Percentiles rank a stretch among this genome's conserved stretches.
Conservation (phyloP, 2,888 invertebrate species). For the Agrochola lota region DNA sequence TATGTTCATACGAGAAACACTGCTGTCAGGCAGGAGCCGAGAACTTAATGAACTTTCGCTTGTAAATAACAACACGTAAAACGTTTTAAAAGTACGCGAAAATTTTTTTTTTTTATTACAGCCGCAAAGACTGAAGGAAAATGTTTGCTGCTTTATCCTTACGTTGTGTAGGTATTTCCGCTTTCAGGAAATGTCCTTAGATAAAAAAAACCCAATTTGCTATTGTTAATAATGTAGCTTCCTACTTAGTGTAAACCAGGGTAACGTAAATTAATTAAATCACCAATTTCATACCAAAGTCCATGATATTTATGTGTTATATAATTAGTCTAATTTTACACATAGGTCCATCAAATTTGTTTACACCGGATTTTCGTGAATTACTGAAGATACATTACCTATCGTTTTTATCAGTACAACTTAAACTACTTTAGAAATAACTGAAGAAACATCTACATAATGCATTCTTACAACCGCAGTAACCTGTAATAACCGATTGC, state of each 20-base stretch:
- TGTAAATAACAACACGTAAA: conserved; percentile 69
- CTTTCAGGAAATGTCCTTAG: neutral
- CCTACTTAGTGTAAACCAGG: neutral
- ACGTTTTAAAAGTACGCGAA: conserved; percentile 63
- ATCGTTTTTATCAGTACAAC: neutral
- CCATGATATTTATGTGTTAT: no score
- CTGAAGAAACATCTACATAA: neutral
- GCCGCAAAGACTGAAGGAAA: no score
- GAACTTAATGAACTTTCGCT: conserved; percentile 75
- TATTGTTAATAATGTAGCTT: neutral
- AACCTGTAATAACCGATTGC: neutral
- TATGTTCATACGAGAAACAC: conserved; percentile 74
- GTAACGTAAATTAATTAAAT: neutral
- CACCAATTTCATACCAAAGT: neutral
- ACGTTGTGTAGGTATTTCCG: neutral
- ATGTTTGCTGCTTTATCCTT: neutral
- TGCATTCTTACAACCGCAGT: neutral
- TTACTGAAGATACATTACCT: neutral
- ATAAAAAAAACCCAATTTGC: neutral
- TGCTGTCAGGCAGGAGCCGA: conserved; percentile 56
- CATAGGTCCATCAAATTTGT: neutral
- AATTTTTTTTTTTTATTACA: conserved; percentile 19
- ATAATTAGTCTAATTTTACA: neutral
- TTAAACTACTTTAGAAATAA: neutral
- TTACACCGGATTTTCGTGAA: neutral